These are phyloP conservation scores for Ptiloglossa arizonensis DNA, from an alignment of 1,140 invertebrate genomes.

Conservation along the genomic window DNA sequence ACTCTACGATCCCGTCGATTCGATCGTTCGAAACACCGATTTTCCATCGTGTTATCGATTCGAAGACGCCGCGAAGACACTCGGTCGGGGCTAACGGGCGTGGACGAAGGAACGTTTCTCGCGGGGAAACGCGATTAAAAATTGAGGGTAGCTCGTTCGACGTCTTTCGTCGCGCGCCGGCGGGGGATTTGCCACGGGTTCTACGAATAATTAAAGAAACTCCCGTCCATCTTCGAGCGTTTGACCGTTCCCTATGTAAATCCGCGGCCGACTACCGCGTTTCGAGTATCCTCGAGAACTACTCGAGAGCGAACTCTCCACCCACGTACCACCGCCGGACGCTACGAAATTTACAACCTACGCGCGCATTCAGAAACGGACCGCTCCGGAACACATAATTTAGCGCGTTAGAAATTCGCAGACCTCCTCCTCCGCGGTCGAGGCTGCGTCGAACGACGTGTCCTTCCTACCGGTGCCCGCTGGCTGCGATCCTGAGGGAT, in stretches of 20 bases:
- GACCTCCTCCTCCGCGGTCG: neutral
- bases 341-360: slow-evolving; percentile 47
- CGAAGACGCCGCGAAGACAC: too few species aligned
- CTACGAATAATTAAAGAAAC: slow-evolving; percentile 49
- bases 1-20: too few species aligned
- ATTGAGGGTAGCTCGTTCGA: neutral
- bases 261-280: slow-evolving; percentile 38
- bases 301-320: slow-evolving; percentile 38
- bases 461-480: neutral
- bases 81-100: too few species aligned
- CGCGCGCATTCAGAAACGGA: slow-evolving; percentile 39
- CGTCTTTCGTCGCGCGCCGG: neutral
- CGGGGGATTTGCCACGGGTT: neutral
- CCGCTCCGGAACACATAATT: slow-evolving; percentile 38
- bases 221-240: slow-evolving; percentile 28
- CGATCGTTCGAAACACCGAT: too few species aligned
- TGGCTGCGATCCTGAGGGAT: too few species aligned
- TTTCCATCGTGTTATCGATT: too few species aligned
- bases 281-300: slow-evolving; percentile 39
- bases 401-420: slow-evolving; percentile 31
- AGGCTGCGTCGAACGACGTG: neutral
- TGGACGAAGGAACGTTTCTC: neutral
- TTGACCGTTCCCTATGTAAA: slow-evolving; percentile 43
- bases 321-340: slow-evolving; percentile 37
- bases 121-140: slow-evolving; percentile 23